phyloP scores from a whole-genome alignment of 2,113 vertebrate species.

The Dromas ardeola region DNA sequence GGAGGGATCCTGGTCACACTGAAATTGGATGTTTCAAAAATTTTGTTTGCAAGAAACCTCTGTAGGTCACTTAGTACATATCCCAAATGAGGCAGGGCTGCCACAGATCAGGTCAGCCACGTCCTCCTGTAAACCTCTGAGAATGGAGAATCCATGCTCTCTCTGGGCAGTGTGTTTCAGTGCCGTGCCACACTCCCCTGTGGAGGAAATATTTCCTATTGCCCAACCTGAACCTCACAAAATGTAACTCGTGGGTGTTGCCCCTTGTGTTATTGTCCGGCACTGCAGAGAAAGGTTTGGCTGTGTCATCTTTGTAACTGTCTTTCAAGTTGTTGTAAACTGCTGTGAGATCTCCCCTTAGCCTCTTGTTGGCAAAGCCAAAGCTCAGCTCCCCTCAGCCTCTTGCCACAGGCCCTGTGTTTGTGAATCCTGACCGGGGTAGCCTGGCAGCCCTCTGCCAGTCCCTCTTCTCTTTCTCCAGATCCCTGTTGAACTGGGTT shows the following conservation, averaged over 20 bases:
- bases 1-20: not conserved
- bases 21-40: not conserved
- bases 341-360: not conserved
- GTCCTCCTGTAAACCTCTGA: not conserved
- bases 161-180: not conserved
- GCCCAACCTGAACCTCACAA: not conserved
- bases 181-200: not conserved
- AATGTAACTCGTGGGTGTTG: not conserved
- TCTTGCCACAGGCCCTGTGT: not conserved
- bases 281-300: not conserved
- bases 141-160: not conserved
- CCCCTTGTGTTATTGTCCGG: not conserved
- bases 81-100: not conserved
- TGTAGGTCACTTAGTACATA: not conserved
- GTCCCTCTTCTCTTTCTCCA: not conserved
- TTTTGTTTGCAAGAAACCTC: not conserved
- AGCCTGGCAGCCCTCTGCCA: not conserved
- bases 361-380: not conserved
- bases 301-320: not conserved
- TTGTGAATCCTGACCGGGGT: not conserved
- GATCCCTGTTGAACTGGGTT: not conserved
- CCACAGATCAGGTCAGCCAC: not conserved
- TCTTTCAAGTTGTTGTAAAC: not conserved
- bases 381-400: not conserved
- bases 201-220: not conserved